Conservation (phyloP, 1,140 invertebrate species). For the Drosophila chauvacae region DNA sequence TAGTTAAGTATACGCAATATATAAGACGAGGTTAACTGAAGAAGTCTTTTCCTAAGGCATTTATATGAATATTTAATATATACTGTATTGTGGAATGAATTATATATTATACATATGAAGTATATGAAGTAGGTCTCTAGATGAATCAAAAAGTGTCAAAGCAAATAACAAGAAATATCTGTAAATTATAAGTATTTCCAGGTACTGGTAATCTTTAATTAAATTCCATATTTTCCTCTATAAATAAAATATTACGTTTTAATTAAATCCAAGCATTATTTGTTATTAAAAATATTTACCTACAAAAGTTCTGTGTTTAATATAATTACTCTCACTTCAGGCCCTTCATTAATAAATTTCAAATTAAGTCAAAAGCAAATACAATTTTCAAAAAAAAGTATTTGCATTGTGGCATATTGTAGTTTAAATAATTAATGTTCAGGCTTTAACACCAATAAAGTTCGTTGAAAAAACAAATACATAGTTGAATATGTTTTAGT, state of each 20-base stretch:
- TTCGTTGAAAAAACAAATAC: background rate
- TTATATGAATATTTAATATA: background rate
- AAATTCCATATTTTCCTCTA: background rate
- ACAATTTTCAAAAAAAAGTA: background rate
- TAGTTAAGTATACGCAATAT: background rate
- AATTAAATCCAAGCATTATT: background rate
- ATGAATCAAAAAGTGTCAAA: background rate
- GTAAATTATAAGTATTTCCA: background rate
- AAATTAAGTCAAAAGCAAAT: background rate
- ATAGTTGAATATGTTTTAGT: background rate
- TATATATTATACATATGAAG: background rate
- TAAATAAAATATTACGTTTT: background rate
- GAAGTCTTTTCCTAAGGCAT: background rate
- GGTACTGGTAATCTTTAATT: background rate
- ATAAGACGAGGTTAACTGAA: background rate
- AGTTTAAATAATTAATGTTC: conserved; percentile 12
- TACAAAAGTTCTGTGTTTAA: background rate
- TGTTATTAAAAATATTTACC: background rate
- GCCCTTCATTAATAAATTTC: background rate
- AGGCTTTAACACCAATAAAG: conserved; percentile 8
- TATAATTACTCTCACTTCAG: background rate
- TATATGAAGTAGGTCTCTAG: background rate
- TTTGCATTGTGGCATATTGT: background rate
- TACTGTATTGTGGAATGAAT: background rate
- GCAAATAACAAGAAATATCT: background rate